Conservation (phyloP, 1,140 invertebrate species). For the Cyclina sinensis region DNA sequence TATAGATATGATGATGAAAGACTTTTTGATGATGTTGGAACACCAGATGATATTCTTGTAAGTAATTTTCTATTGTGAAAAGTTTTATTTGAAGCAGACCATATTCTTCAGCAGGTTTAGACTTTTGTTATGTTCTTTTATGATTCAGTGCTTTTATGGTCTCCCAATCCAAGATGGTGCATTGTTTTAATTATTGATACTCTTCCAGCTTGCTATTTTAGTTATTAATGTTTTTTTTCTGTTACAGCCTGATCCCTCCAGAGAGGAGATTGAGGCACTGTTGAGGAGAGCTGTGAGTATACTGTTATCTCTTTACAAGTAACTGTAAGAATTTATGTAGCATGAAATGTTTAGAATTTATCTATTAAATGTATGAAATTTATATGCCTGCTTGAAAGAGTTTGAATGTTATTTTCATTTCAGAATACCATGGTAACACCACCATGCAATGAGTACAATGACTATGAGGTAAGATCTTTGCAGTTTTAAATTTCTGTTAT, state of each 20-base stretch:
- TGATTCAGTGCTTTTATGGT: no score
- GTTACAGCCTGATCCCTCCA: constrained; percentile 52
- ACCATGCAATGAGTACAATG: not conserved
- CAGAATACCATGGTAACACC: constrained; percentile 24
- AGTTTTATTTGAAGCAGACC: no score
- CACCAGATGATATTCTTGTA: not conserved
- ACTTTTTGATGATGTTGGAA: not conserved
- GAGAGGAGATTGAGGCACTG: constrained; percentile 44
- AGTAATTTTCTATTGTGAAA: not conserved
- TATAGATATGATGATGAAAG: not conserved
- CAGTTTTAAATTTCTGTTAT: no score
- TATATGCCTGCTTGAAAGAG: not conserved
- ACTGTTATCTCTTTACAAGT: not conserved
- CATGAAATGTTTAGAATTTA: not conserved
- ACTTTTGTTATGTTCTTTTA: no score
- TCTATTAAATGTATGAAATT: not conserved
- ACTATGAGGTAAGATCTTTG: not conserved
- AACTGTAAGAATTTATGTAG: not conserved
- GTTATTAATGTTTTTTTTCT: no score
- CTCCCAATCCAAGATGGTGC: no score
- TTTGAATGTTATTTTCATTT: not conserved
- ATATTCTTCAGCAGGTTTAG: no score
- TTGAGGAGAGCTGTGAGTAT: constrained; percentile 46
- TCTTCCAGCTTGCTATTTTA: no score
- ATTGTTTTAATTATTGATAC: no score